These are phyloP conservation scores for Zootoca vivipara DNA, from an alignment of 2,113 vertebrate species.

Conservation along the genomic window DNA sequence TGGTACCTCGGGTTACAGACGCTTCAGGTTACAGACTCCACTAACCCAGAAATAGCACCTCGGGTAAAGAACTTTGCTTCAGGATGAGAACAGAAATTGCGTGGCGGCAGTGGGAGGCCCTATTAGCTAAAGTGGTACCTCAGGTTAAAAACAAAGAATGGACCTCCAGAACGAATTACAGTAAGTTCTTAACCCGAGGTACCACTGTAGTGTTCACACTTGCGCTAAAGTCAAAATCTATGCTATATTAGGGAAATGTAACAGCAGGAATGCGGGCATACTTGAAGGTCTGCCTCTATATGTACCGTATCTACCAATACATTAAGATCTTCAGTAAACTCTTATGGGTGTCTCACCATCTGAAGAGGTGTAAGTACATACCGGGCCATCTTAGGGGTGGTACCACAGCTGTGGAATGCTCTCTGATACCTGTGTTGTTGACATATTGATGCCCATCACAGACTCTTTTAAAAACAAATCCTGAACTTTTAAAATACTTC, in stretches of 20 bases:
- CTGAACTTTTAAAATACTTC: background rate
- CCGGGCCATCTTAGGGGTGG: background rate
- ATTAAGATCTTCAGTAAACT: background rate
- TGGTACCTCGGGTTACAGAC: no score
- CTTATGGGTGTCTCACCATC: background rate
- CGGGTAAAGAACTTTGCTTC: no score
- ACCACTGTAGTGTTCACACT: constrained; percentile 41
- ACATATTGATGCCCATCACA: background rate
- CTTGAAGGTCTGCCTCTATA: background rate
- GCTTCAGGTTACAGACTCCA: no score
- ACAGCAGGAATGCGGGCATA: background rate
- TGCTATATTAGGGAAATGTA: background rate
- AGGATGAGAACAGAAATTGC: no score
- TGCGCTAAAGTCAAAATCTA: constrained; percentile 20
- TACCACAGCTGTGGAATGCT: background rate
- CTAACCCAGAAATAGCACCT: no score
- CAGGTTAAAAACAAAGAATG: no score
- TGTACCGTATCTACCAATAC: background rate
- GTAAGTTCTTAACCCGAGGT: no score
- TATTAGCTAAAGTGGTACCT: no score
- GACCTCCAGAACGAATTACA: no score
- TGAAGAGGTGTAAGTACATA: background rate
- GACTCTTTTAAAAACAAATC: background rate
- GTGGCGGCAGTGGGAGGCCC: no score
- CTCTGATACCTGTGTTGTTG: background rate